Percentiles rank a stretch among this genome's conserved stretches.
These are phyloP conservation scores for Eurytoma adleriae DNA, from an alignment of 2,888 invertebrate genomes.

Conservation along the genomic window DNA sequence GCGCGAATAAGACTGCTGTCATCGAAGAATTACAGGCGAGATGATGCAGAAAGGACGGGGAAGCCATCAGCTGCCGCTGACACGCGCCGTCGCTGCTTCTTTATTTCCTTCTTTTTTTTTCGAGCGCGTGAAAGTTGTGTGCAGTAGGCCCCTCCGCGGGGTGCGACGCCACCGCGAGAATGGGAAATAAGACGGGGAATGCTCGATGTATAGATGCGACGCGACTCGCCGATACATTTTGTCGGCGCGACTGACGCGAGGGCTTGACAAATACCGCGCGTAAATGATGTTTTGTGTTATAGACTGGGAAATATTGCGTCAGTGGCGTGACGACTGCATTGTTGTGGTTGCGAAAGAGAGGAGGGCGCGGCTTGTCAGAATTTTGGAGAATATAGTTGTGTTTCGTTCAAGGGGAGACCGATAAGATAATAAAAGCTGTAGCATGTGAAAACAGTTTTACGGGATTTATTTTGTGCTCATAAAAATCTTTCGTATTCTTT, in stretches of 20 bases:
- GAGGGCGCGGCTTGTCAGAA: too few relatives aligned
- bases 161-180: neutral
- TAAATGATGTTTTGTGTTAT: too few relatives aligned
- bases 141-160: neutral
- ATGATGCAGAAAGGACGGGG: neutral
- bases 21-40: slow-evolving; percentile 24
- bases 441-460: too few relatives aligned
- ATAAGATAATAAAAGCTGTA: too few relatives aligned
- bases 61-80: slow-evolving; percentile 9
- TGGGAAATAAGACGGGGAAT: slow-evolving; percentile 7
- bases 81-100: neutral
- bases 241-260: neutral
- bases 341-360: too few relatives aligned
- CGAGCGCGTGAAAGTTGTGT: neutral
- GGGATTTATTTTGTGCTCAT: too few relatives aligned
- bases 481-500: too few relatives aligned
- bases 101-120: neutral
- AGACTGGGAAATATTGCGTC: too few relatives aligned
- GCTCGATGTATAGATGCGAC: slow-evolving; percentile 2
- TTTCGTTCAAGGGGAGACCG: too few relatives aligned
- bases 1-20: slow-evolving; percentile 26
- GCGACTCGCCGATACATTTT: neutral
- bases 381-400: too few relatives aligned
- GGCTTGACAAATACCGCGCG: too few relatives aligned
- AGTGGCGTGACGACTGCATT: too few relatives aligned